Percentiles rank a stretch among this genome's conserved stretches.
These are phyloP conservation scores for Otocyon megalotis DNA, from an alignment of 2,113 vertebrate genomes.

Conservation along the genomic window DNA sequence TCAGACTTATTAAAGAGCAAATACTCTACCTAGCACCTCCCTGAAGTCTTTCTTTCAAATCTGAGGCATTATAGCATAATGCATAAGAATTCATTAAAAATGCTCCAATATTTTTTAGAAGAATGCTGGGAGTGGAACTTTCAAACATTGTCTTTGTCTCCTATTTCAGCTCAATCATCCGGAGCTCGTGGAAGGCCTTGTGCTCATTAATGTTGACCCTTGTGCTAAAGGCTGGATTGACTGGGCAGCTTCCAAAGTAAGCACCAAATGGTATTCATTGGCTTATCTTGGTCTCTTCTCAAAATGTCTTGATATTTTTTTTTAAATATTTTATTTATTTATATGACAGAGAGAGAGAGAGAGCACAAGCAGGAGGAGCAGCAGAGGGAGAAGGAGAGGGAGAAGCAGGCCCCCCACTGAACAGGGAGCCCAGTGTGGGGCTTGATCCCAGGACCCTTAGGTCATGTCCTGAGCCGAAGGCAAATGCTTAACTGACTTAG, in stretches of 20 bases:
- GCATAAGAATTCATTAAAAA: neutral
- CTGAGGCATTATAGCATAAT: neutral
- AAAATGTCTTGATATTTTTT: neutral
- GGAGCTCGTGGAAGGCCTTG: conserved; percentile 94
- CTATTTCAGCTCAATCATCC: conserved; percentile 93
- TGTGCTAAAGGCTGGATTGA: conserved; percentile 98
- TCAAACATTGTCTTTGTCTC: conserved; percentile 49
- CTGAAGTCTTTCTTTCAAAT: conserved; percentile 17
- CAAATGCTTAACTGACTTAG: no score
- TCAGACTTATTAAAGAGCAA: conserved; percentile 41
- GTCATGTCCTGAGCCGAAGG: no score
- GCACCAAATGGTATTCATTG: neutral
- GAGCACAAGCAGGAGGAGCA: no score
- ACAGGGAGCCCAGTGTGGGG: no score
- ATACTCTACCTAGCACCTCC: neutral
- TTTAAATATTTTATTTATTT: no score
- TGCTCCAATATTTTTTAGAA: neutral
- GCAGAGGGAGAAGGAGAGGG: no score
- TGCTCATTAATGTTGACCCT: conserved; percentile 97
- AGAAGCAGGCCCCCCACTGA: no score
- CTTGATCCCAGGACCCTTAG: no score
- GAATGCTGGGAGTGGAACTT: neutral
- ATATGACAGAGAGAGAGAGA: no score
- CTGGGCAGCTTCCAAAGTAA: conserved; percentile 97
- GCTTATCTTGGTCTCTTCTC: neutral